These are phyloP conservation scores for Campaea margaritaria DNA, from an alignment of 2,888 invertebrate species.

Conservation along the genomic window DNA sequence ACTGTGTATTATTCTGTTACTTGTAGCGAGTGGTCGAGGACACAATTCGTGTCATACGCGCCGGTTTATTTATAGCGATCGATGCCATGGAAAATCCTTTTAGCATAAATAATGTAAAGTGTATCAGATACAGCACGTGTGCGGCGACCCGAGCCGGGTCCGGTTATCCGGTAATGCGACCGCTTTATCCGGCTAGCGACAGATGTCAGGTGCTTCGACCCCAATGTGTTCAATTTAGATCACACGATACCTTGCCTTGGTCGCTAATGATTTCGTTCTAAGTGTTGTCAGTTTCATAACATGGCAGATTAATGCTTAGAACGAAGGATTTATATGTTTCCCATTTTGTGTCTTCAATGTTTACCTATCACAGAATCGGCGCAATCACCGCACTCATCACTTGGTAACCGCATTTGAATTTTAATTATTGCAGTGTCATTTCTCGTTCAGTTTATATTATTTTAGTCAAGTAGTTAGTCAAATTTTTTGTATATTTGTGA, in stretches of 20 bases:
- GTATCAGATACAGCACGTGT: constrained; percentile 57
- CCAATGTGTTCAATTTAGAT: constrained; percentile 48
- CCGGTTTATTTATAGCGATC: constrained; percentile 40
- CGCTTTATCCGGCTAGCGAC: constrained; percentile 50
- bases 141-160: constrained; percentile 51
- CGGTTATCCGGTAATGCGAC: constrained; percentile 54
- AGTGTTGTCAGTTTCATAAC: constrained; percentile 2
- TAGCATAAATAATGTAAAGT: constrained; percentile 58
- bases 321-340: constrained; percentile 12
- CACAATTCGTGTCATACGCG: constrained; percentile 45
- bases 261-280: constrained; percentile 7
- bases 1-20: constrained; percentile 8
- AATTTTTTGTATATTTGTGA: constrained; percentile 9
- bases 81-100: constrained; percentile 43
- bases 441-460: no score
- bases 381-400: background rate
- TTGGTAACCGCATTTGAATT: background rate
- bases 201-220: constrained; percentile 58
- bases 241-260: constrained; percentile 38
- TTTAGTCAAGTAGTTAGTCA: no score
- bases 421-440: background rate
- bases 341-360: constrained; percentile 3
- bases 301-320: constrained; percentile 2
- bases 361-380: background rate
- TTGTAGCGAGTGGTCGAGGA: constrained; percentile 42